A percentile compares a stretch with the other conserved stretches of the same genome.
These are phyloP conservation scores for Pseudorectes ferrugineus DNA, from an alignment of 2,113 vertebrate genomes.

Conservation along the genomic window DNA sequence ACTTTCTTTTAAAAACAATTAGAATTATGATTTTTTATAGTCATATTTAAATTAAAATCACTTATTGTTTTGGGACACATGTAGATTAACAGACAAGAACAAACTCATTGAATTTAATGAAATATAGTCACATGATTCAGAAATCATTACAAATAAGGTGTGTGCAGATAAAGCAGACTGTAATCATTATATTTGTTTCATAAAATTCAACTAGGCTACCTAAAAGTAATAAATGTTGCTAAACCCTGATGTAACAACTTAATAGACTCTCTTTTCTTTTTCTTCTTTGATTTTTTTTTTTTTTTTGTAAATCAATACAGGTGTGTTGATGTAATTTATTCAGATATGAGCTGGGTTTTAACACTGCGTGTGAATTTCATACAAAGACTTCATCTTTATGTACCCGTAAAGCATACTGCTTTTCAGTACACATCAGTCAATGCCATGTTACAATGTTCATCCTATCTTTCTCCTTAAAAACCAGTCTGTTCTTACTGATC, in stretches of 20 bases:
- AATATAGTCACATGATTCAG: constrained; percentile 50
- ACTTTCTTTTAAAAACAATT: constrained; percentile 23
- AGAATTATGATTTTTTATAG: constrained; percentile 20
- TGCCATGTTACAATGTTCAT: background rate
- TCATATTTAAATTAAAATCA: constrained; percentile 60
- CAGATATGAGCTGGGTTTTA: background rate
- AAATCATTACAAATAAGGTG: constrained; percentile 78
- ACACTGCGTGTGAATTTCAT: background rate
- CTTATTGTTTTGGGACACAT: constrained; percentile 17
- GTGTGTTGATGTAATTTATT: background rate
- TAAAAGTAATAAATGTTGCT: constrained; percentile 73
- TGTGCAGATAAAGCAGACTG: constrained; percentile 57
- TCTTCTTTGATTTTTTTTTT: background rate
- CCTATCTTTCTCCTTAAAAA: background rate
- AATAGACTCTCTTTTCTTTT: constrained; percentile 47
- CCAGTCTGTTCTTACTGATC: background rate
- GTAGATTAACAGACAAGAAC: constrained; percentile 49
- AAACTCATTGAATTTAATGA: constrained; percentile 61
- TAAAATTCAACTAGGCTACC: constrained; percentile 61
- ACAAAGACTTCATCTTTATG: background rate
- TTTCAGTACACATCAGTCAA: background rate
- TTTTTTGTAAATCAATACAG: constrained; percentile 21
- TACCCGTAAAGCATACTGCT: background rate
- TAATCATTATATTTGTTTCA: constrained; percentile 62
- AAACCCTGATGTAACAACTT: constrained; percentile 61